Base-by-base conservation (phyloP, 2,888 invertebrate genomes). In the Drosophila nigricruria region DNA sequence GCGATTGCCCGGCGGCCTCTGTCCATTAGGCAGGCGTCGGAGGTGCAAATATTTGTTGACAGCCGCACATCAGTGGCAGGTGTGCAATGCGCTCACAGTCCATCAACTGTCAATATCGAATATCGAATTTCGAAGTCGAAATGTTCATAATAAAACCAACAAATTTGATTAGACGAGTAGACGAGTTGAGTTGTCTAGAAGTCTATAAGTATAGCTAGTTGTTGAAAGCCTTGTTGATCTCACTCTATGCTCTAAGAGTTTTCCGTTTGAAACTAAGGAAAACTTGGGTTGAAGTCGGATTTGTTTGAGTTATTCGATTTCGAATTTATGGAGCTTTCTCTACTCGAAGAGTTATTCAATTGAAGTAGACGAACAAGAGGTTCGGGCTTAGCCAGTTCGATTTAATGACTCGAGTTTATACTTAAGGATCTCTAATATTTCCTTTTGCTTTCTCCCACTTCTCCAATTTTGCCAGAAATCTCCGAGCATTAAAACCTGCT, bases 1-100 rank as follows among this genome's bases (percentile, higher is more conserved):
- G 57, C 64, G 54, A 49, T 64, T 69, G 75, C 62, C 85, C 71
- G 50, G 43, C 57, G 63, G 72, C 72, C 30, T 45, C 30, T 61
- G 57, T 53, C 72, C 57, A 82, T 75, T 72, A 42, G 59, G 54
- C 69, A 72, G 82, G 75, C 79, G 80, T 82, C 66, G 64, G 71
- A 81, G 79, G 62, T 65, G 81, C 82, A 81, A 81, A 84, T 81
- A 79, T 81, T 84, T 82, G 82, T 84, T 81, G 76, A 79, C 82
- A 84, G 71, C 58, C 71, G 60, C 72, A 36, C 49, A 71, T 75
- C 72, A 67, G 30, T 38, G 50, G 40, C 72, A 71, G 71, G 77
- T 61, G 63, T 71, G 66, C 66, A 43, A 66, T 60, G 32, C 32
- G 42, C 56, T 23, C n/a, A 20, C 57, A 32, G 57, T 43, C 34